These are phyloP conservation scores for Drosophila rubida DNA, from an alignment of 2,888 invertebrate species.

Conservation along the genomic window DNA sequence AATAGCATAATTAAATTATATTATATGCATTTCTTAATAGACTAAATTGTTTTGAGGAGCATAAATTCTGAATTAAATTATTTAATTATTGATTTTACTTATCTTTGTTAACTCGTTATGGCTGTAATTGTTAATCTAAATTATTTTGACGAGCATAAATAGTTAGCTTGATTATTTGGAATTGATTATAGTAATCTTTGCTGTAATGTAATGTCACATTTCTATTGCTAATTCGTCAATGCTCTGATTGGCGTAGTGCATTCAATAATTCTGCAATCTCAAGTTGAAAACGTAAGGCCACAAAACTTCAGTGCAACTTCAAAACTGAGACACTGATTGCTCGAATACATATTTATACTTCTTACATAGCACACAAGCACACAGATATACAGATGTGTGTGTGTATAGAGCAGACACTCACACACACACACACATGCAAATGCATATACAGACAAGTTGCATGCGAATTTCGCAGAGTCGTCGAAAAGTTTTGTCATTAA, in stretches of 20 bases:
- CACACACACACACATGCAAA: constrained; percentile 29
- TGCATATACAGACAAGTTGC: constrained; percentile 51
- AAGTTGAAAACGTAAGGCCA: constrained; percentile 59
- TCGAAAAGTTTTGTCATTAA: constrained; percentile 79
- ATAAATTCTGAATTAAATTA: too few species aligned
- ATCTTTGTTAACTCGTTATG: too few species aligned
- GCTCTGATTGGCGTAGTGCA: constrained; percentile 34
- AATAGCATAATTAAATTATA: too few species aligned
- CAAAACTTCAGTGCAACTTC: constrained; percentile 67
- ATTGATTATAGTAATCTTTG: too few species aligned
- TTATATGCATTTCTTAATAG: too few species aligned
- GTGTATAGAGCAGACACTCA: neutral
- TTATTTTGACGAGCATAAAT: too few species aligned
- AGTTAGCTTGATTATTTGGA: too few species aligned
- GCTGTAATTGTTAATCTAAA: too few species aligned
- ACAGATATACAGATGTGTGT: constrained; percentile 8
- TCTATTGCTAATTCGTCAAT: neutral
- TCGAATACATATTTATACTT: constrained; percentile 50
- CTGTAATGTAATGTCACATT: neutral
- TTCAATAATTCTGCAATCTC: constrained; percentile 31
- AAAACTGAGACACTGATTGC: constrained; percentile 70
- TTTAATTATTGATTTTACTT: too few species aligned
- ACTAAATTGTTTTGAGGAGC: too few species aligned
- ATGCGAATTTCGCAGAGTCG: constrained; percentile 69
- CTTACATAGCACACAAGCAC: constrained; percentile 20